Evolutionary conservation across 1,140 invertebrate species (phyloP).

Genomic region (Danaus plexippus): DNA sequence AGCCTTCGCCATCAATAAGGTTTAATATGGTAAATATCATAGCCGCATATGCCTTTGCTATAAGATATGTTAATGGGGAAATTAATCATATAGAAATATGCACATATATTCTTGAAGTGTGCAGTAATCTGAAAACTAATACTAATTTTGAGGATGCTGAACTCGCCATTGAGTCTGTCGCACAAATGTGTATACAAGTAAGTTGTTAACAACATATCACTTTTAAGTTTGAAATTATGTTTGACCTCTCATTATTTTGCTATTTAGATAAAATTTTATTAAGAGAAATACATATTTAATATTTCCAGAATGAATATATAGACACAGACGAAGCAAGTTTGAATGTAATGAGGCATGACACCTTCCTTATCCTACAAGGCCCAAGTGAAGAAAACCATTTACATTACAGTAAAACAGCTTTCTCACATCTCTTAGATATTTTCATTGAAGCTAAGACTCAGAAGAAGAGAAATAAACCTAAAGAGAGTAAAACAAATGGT

Average conservation of each 20-base stretch:
- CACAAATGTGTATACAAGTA: conserved; percentile 73
- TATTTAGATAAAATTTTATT: background rate
- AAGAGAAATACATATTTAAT: conserved; percentile 13
- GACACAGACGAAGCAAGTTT: conserved; percentile 50
- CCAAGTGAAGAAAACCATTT: conserved; percentile 43
- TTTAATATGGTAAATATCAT: conserved; percentile 81
- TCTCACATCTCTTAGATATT: conserved; percentile 76
- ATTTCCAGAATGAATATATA: conserved; percentile 53
- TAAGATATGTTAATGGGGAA: conserved; percentile 81
- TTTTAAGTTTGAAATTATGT: background rate
- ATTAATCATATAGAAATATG: conserved; percentile 74
- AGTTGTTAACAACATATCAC: conserved; percentile 15
- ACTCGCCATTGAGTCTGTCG: conserved; percentile 76
- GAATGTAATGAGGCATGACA: conserved; percentile 56
- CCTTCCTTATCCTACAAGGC: conserved; percentile 44
- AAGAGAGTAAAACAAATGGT: conserved; percentile 29
- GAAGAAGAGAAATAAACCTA: conserved; percentile 32
- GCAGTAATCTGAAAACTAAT: conserved; percentile 74
- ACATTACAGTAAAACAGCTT: conserved; percentile 63
- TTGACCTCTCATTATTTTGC: background rate
- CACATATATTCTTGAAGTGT: conserved; percentile 73
- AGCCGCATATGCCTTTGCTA: conserved; percentile 76
- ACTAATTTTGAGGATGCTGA: conserved; percentile 74
- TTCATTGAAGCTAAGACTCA: conserved; percentile 60
- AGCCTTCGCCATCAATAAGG: conserved; percentile 75